A percentile compares a stretch with the other conserved stretches of the same genome.
These are phyloP conservation scores for Parazoanthus swiftii DNA, from an alignment of 92 coral and sea anemone genomes.

Conservation along the genomic window DNA sequence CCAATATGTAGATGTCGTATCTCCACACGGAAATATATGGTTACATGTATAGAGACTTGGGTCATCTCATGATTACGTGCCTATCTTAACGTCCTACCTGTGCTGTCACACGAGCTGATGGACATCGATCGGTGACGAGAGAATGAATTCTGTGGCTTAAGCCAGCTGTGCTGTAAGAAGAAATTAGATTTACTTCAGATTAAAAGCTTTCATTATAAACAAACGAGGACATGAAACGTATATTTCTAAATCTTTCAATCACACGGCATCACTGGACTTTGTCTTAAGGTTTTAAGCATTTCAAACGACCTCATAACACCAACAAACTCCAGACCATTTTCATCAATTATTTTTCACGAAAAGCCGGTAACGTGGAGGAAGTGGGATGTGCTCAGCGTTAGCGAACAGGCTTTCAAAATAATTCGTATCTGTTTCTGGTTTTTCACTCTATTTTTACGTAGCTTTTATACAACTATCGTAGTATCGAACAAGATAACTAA, in stretches of 20 bases:
- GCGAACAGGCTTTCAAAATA: too few relatives aligned
- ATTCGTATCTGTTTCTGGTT: background rate
- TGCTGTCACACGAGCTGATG: slow-evolving; percentile 90
- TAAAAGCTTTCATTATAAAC: slow-evolving; percentile 9
- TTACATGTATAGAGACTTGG: background rate
- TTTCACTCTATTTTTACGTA: background rate
- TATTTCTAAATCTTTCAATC: background rate
- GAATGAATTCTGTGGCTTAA: slow-evolving; percentile 70
- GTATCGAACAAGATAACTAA: background rate
- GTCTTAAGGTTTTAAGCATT: slow-evolving; percentile 7
- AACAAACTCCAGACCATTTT: background rate
- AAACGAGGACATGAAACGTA: background rate
- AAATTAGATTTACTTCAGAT: slow-evolving; percentile 24
- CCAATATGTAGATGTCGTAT: background rate
- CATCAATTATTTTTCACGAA: too few relatives aligned
- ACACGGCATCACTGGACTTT: background rate
- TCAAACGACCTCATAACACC: slow-evolving; percentile 5
- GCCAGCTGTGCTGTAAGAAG: slow-evolving; percentile 67
- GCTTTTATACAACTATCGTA: background rate
- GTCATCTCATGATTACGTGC: background rate
- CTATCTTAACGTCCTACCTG: slow-evolving; percentile 36
- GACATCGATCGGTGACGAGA: slow-evolving; percentile 74
- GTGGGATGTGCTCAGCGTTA: background rate
- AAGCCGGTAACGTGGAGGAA: background rate
- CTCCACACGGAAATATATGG: background rate